A percentile compares a stretch with the other conserved stretches of the same genome.
These are phyloP conservation scores for Oreotrochilus melanogaster DNA, from an alignment of 2,113 vertebrate genomes.

Conservation along the genomic window DNA sequence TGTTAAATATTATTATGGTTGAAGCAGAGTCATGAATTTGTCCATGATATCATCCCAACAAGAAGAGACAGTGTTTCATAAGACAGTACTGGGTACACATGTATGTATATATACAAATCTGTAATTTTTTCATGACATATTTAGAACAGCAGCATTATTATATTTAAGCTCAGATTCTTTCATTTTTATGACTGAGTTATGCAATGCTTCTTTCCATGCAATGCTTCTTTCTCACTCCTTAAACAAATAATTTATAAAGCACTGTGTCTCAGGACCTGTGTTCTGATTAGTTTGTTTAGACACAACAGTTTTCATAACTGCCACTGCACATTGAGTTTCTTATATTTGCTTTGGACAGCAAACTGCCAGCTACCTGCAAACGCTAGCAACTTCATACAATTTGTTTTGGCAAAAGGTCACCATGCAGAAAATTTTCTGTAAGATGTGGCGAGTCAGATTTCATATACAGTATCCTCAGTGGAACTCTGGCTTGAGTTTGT, in stretches of 20 bases:
- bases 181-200: not conserved
- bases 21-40: not conserved
- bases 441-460: constrained; percentile 63
- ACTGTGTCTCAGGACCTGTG: not conserved
- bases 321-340: constrained; percentile 8
- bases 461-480: constrained; percentile 6
- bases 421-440: constrained; percentile 67
- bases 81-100: not conserved
- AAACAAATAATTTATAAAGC: constrained; percentile 28
- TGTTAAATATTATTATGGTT: not conserved
- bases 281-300: constrained; percentile 45
- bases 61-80: not conserved
- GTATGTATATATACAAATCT: not conserved
- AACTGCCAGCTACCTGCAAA: constrained; percentile 64
- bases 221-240: not conserved
- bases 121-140: not conserved
- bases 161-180: not conserved
- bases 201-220: not conserved
- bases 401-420: constrained; percentile 69
- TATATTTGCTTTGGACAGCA: constrained; percentile 58
- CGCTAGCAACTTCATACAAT: constrained; percentile 52
- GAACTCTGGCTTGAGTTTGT: not conserved
- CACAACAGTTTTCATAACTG: constrained; percentile 52
- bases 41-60: not conserved
- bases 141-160: not conserved